Evolutionary conservation across 2,888 invertebrate species (phyloP).

Genomic region (Chalcis sispes): DNA sequence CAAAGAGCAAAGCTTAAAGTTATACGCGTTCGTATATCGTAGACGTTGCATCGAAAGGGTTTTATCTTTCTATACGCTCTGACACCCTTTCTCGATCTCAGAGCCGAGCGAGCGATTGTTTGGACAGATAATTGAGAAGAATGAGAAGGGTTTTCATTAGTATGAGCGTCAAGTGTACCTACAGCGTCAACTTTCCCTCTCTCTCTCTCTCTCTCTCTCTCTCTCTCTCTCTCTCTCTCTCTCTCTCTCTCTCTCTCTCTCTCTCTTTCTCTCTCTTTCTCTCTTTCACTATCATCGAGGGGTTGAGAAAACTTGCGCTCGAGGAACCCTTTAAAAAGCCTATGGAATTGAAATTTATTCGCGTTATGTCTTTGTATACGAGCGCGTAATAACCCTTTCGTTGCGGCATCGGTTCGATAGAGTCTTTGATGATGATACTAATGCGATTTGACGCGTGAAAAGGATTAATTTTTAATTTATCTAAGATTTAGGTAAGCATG

Average conservation of each 20-base stretch:
- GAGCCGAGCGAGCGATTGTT: conserved; percentile 54
- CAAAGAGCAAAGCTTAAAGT: conserved; percentile 3
- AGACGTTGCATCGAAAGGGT: not conserved
- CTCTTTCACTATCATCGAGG: conserved; percentile 1
- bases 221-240: conserved; percentile 10
- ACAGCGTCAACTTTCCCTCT: conserved; percentile 38
- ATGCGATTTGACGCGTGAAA: conserved; percentile 22
- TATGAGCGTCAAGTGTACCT: not conserved
- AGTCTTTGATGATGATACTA: conserved; percentile 43
- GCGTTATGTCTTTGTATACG: conserved; percentile 11
- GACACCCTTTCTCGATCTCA: not conserved
- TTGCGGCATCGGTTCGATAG: conserved; percentile 1
- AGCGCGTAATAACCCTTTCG: conserved; percentile 45
- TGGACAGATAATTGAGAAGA: conserved; percentile 53
- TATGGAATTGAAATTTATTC: conserved; percentile 50
- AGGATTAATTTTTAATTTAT: conserved; percentile 42
- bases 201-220: conserved; percentile 2
- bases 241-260: conserved; percentile 8
- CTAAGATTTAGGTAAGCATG: not conserved
- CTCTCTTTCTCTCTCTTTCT: conserved; percentile 5
- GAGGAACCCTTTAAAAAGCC: conserved; percentile 48
- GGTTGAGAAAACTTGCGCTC: not conserved
- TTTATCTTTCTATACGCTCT: not conserved
- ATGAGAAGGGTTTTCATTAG: conserved; percentile 55
- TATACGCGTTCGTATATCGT: not conserved